These are phyloP conservation scores for Andrena fulva DNA, from an alignment of 2,888 invertebrate genomes.

Conservation along the genomic window DNA sequence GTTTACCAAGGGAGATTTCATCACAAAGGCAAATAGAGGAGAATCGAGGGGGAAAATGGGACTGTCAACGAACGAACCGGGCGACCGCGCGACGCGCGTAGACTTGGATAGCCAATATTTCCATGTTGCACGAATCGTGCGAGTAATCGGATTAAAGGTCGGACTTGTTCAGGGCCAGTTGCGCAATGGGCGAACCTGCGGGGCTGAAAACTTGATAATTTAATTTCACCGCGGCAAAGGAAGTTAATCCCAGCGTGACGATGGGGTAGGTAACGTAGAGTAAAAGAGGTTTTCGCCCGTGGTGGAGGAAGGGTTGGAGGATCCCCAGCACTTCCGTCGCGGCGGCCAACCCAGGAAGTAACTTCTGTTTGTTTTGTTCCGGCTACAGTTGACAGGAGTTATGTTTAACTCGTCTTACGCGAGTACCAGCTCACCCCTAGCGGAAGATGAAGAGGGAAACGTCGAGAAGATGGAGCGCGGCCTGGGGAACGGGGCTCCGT, in stretches of 20 bases:
- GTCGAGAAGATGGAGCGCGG: slow-evolving; percentile 38
- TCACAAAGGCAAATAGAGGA: slow-evolving; percentile 38
- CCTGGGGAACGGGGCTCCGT: slow-evolving; percentile 8
- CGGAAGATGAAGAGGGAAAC: slow-evolving; percentile 47
- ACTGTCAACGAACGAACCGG: slow-evolving; percentile 7
- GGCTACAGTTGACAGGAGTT: slow-evolving; percentile 70
- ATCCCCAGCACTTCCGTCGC: slow-evolving; percentile 59
- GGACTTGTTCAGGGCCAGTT: slow-evolving; percentile 44
- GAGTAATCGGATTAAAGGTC: slow-evolving; percentile 72
- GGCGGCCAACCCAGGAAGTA: slow-evolving; percentile 58
- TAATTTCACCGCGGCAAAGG: slow-evolving; percentile 73
- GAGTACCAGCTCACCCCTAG: slow-evolving; percentile 19
- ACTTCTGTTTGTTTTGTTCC: slow-evolving; percentile 74
- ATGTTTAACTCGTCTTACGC: slow-evolving; percentile 68
- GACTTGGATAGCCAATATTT: slow-evolving; percentile 55
- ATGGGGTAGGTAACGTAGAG: slow-evolving; percentile 48
- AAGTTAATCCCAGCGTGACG: slow-evolving; percentile 74
- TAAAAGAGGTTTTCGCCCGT: slow-evolving; percentile 52
- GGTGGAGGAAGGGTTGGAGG: slow-evolving; percentile 46
- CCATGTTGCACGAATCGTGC: slow-evolving; percentile 68
- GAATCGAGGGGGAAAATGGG: slow-evolving; percentile 26
- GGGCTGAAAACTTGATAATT: slow-evolving; percentile 75
- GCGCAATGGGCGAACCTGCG: slow-evolving; percentile 36
- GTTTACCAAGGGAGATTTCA: neutral
- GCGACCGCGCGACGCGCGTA: neutral